Evolutionary conservation across 2,113 vertebrate genomes (phyloP), one percentile per base, ranked within the genome.

Genomic region (Ivindomyrus marchei): DNA sequence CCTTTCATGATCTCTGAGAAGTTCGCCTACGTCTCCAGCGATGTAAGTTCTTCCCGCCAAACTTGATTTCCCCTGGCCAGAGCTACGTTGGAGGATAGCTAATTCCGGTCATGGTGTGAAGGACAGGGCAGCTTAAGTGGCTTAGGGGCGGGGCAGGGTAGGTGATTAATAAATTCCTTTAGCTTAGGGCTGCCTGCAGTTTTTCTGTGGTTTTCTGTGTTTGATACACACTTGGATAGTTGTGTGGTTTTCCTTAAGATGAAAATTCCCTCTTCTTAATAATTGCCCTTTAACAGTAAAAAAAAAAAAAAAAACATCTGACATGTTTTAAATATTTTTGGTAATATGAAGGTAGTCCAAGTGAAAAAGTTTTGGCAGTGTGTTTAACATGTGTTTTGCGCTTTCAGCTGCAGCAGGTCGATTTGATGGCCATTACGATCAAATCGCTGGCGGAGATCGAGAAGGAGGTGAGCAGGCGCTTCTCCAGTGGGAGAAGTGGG

Each of bases 1-100:
- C 98, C 98, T 91, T 99, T 99, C 89, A 97, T 98, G 97, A 98
- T 99, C 92, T 99, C 98, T 0, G 98, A 99, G 93, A 99, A 98
- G 96, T 99, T 99, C 92, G 96, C 98, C 31, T 98, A 97, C 0
- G 95, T 98, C 91, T 97, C 98, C 13, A 96, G 97, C 92, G 97
- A 97, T 92, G 98, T 99, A 93, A 98, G 98, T 97, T 27, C n/a
- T 9, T 77, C 17, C 62, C 83, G 77, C 19, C 36, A 46, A 27
- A 58, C 31, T 31, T 86, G 3, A 84, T 24, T 62, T 19, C 8
- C 9, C 13, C 24, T 27, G 42, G 10, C 11, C 52, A 46, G 89
- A 85, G 13, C 19, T 21, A 8, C 10, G 10, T 70, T 3, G 3
- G 62, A 70, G 62, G 62, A 31, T 27, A 10, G 62, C 27, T 27